Conservation (phyloP, 2,797 vertebrate species). For the Thripadectes ignobilis region DNA sequence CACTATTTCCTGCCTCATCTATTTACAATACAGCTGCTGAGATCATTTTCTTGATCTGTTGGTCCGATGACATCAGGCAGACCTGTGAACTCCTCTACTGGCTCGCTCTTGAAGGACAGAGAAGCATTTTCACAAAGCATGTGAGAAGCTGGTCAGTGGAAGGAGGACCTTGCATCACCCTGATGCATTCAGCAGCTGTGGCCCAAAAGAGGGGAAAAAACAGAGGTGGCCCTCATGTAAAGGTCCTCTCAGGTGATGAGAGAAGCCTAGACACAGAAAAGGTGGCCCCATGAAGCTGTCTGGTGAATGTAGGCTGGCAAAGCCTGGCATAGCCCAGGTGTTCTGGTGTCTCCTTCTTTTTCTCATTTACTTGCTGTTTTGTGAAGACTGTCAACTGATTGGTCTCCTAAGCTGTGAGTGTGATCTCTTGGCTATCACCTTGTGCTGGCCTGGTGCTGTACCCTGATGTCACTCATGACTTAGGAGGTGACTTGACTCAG, state of each 20-base stretch:
- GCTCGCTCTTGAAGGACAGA: neutral
- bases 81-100: neutral
- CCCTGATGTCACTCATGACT: neutral
- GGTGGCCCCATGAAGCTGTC: neutral
- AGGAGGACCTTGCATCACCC: neutral
- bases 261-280: neutral
- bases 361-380: neutral
- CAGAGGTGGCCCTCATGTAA: neutral
- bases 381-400: neutral
- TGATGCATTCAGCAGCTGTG: neutral
- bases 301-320: accelerated
- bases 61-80: accelerated
- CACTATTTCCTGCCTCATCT: neutral
- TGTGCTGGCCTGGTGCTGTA: neutral
- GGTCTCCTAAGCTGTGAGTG: neutral
- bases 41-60: neutral
- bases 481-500: neutral
- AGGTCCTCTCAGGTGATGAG: neutral
- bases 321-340: accelerated
- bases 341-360: neutral
- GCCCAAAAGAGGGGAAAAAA: neutral
- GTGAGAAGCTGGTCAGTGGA: neutral
- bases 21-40: neutral
- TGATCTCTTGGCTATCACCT: neutral
- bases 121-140: neutral